Base-by-base conservation (phyloP, 2,113 vertebrate species). In the Plestiodon gilberti region DNA sequence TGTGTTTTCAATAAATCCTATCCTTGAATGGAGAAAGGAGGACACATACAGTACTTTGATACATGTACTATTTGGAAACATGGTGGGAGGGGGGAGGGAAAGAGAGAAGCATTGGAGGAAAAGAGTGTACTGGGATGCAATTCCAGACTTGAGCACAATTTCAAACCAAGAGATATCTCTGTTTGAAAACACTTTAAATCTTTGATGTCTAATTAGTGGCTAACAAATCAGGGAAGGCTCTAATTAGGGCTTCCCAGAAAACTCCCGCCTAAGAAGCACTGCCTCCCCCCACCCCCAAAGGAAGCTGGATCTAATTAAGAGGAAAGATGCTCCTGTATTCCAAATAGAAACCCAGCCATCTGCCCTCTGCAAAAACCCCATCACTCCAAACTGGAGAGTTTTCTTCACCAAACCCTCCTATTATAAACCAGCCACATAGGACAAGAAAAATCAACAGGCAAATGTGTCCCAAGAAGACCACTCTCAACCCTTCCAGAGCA, bases 241-340 rank as follows among this genome's bases (percentile, higher is more conserved):
- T 94, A 95, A 94, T 95, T 92, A 93, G 90, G 90, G 78, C 90
- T 87, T 90, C 84, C 77, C 76, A 83, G 90, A 93, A 90, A 93
- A 81, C 93, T 89, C 59, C 80, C 85, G 83, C 91, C 92, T 84
- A 89, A 93, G 89, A 94, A 85, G 84, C 88, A 80, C n/a, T 88
- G 86, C 80, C 91, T 83, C 86, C 80, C 69, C 82, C 85, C 33
- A 38, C 76, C 69, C 69, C 77, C 69, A 87, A 87, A 94, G 82
- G 90, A 89, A 90, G 84, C 87, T 81, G 82, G 69, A 88, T 95
- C 92, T 94, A 94, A 94, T 94, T 92, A 95, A 92, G 88, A 88
- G 86, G 38, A 92, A 92, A 87, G 89, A 71, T 77, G 87, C 55
- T 88, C 88, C 86, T 91, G 83, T 84, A 86, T 92, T 30, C 0